phyloP scores from a whole-genome alignment of 1,140 invertebrate species.

The Drosophila subpulchrella region DNA sequence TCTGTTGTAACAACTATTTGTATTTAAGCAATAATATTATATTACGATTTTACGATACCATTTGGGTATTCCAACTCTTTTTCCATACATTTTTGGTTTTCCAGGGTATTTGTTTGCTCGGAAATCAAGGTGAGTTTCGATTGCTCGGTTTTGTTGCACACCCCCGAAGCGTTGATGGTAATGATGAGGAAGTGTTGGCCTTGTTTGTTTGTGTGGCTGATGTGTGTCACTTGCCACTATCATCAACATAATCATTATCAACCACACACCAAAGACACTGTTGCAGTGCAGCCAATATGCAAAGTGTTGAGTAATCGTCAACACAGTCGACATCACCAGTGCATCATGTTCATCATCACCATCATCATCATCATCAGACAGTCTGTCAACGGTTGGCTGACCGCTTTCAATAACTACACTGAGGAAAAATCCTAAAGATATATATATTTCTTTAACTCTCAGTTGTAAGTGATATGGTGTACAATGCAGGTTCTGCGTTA shows the following conservation, averaged over 20 bases:
- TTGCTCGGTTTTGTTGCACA: constrained; percentile 1
- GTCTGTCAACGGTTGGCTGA: constrained; percentile 20
- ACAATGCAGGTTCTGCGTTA: too few species aligned
- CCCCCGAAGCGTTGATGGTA: constrained; percentile 10
- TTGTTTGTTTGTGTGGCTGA: constrained; percentile 40
- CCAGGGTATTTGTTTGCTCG: neutral
- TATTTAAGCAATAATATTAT: too few species aligned
- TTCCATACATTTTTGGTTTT: neutral
- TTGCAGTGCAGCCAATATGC: constrained; percentile 22
- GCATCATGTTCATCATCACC: constrained; percentile 16
- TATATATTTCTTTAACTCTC: too few species aligned
- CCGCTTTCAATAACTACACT: constrained; percentile 37
- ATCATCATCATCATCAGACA: constrained; percentile 5
- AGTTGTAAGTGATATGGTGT: too few species aligned
- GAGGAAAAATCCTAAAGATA: neutral
- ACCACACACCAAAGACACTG: constrained; percentile 20
- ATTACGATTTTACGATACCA: too few species aligned
- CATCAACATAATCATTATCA: constrained; percentile 17
- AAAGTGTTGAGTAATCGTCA: constrained; percentile 62
- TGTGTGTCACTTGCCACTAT: constrained; percentile 53
- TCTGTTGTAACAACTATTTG: too few species aligned
- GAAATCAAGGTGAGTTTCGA: neutral
- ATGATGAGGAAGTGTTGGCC: constrained; percentile 25
- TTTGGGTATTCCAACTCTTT: too few species aligned
- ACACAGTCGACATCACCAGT: constrained; percentile 19